phyloP scores from a whole-genome alignment of 2,797 vertebrate species.

The Anas acuta region DNA sequence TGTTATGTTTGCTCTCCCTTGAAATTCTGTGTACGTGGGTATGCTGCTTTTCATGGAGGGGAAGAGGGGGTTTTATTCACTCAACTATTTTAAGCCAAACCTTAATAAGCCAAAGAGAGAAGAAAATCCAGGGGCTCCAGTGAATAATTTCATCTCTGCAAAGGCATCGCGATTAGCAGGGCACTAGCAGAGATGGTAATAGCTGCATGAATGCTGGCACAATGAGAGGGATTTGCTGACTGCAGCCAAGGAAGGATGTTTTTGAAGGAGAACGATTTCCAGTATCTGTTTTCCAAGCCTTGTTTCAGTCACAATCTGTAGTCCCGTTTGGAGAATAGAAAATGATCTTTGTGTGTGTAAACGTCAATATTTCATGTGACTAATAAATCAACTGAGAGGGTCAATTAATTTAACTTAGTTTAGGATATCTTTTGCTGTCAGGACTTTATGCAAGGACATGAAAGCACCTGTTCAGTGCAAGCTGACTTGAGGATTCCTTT shows the following conservation, averaged over 20 bases:
- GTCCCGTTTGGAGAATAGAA: not conserved
- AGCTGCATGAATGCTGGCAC: not conserved
- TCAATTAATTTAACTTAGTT: not conserved
- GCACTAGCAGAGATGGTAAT: not conserved
- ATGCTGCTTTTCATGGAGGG: not conserved
- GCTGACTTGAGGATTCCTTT: not conserved
- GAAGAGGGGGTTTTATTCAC: not conserved
- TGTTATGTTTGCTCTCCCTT: not conserved
- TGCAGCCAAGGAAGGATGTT: not conserved
- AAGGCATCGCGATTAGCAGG: not conserved
- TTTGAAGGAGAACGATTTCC: not conserved
- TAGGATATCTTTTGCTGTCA: not conserved
- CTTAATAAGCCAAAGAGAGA: too few relatives aligned
- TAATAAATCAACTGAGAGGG: not conserved
- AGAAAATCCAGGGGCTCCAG: not conserved
- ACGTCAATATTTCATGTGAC: not conserved
- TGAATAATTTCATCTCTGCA: not conserved
- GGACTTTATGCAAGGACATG: not conserved
- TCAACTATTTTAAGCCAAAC: not conserved
- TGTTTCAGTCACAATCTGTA: not conserved
- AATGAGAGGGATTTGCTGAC: not conserved
- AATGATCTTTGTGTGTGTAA: not conserved
- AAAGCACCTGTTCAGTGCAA: not conserved
- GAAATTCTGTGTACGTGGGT: not conserved
- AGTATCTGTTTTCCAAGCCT: not conserved